Evolutionary conservation across 2,797 vertebrate species (phyloP).

Genomic region (Coccyzus lansbergi): DNA sequence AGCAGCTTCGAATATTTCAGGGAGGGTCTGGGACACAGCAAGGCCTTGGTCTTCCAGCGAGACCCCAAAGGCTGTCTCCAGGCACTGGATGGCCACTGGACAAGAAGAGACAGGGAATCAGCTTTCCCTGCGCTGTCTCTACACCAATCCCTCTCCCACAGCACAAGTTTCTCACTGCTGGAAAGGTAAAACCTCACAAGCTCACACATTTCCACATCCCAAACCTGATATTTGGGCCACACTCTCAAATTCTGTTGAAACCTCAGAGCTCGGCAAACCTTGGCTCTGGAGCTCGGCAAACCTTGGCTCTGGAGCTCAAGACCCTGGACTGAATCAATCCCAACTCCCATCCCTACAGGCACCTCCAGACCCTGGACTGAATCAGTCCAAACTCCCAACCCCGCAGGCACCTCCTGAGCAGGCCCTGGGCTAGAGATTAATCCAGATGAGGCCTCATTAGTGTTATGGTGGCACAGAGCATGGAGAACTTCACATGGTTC

Average conservation of each 20-base stretch:
- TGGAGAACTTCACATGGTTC: background rate
- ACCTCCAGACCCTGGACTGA: background rate
- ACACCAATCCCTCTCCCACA: rapidly evolving
- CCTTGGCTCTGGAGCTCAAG: background rate
- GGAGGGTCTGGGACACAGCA: conserved; percentile 85
- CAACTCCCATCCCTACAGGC: rapidly evolving
- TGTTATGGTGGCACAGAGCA: background rate
- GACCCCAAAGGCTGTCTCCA: conserved; percentile 94
- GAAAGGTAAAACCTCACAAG: rapidly evolving
- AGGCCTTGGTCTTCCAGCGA: conserved; percentile 87
- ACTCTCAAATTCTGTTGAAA: background rate
- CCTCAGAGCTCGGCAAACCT: background rate
- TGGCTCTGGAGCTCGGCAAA: background rate
- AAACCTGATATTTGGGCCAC: background rate
- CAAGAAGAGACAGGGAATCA: background rate
- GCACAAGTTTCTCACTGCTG: background rate
- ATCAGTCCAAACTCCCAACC: rapidly evolving
- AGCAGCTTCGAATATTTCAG: conserved; percentile 86
- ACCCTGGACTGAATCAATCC: background rate
- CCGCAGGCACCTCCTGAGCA: background rate
- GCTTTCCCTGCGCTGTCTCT: too few relatives aligned
- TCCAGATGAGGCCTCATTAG: background rate
- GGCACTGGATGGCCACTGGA: conserved; percentile 93
- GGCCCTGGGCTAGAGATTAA: background rate
- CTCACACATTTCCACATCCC: background rate